phyloP scores from a whole-genome alignment of 2,797 vertebrate species.

The Kryptolebias ocellatus region DNA sequence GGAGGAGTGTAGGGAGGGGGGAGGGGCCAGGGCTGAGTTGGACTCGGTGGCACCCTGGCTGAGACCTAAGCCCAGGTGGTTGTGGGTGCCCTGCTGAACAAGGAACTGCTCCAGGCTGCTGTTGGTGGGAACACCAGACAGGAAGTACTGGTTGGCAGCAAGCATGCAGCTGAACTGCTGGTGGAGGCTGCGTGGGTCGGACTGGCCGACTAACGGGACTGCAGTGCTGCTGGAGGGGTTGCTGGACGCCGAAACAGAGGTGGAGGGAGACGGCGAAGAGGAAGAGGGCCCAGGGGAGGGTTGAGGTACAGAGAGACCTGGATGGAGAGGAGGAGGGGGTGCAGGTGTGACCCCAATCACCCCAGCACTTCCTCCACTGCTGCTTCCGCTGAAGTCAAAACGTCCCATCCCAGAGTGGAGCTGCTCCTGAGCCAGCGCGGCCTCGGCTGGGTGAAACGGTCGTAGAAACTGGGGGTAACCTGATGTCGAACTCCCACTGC shows the following conservation, averaged over 20 bases:
- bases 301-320: constrained; percentile 83
- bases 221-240: constrained; percentile 81
- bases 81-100: constrained; percentile 84
- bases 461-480: constrained; percentile 86
- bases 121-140: constrained; percentile 84
- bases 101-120: constrained; percentile 87
- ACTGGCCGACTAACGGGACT: constrained; percentile 81
- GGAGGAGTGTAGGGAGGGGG: constrained; percentile 83
- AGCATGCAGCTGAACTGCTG: constrained; percentile 90
- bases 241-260: constrained; percentile 76
- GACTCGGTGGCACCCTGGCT: constrained; percentile 76
- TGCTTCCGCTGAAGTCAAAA: constrained; percentile 81
- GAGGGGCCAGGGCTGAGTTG: constrained; percentile 80
- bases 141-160: constrained; percentile 86
- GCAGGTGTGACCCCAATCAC: constrained; percentile 81
- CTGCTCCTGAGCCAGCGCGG: constrained; percentile 84
- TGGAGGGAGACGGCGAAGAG: constrained; percentile 80
- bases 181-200: constrained; percentile 85
- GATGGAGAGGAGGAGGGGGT: constrained; percentile 83
- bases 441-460: constrained; percentile 85
- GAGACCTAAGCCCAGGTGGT: constrained; percentile 82
- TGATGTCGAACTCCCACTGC: constrained; percentile 71
- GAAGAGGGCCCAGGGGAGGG: constrained; percentile 80
- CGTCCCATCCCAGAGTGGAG: constrained; percentile 85
- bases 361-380: constrained; percentile 69